Evolutionary conservation across 2,797 vertebrate species (phyloP).

Genomic region (Paramormyrops hopkinsi): DNA sequence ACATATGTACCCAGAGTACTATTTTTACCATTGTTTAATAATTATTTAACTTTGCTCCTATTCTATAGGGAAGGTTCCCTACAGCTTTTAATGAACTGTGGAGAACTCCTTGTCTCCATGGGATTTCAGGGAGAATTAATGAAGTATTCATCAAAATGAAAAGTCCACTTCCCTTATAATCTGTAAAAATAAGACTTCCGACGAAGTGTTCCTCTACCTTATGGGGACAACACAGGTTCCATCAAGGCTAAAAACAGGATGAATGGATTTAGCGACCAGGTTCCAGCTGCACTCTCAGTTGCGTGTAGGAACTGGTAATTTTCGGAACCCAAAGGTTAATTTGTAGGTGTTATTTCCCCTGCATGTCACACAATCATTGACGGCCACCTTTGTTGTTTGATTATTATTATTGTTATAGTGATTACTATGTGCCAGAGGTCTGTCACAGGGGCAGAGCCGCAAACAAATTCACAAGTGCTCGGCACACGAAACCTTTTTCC

Average conservation of each 20-base stretch:
- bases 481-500: background rate
- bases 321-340: constrained; percentile 8
- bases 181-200: background rate
- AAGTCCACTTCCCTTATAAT: background rate
- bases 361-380: background rate
- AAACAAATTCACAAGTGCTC: background rate
- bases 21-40: background rate
- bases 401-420: background rate
- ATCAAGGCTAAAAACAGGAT: background rate
- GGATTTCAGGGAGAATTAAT: background rate
- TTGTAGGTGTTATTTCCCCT: background rate
- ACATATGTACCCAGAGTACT: background rate
- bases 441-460: background rate
- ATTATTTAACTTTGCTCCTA: background rate
- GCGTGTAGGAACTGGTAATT: background rate
- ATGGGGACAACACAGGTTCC: background rate
- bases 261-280: background rate
- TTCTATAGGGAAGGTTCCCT: background rate
- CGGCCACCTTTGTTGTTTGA: constrained; percentile 5
- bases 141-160: background rate
- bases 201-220: background rate
- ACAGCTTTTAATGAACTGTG: background rate
- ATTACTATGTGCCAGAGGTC: constrained; percentile 6
- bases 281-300: background rate
- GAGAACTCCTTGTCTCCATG: background rate